phyloP scores from a whole-genome alignment of 2,888 invertebrate species.

The Charanyca ferruginea region DNA sequence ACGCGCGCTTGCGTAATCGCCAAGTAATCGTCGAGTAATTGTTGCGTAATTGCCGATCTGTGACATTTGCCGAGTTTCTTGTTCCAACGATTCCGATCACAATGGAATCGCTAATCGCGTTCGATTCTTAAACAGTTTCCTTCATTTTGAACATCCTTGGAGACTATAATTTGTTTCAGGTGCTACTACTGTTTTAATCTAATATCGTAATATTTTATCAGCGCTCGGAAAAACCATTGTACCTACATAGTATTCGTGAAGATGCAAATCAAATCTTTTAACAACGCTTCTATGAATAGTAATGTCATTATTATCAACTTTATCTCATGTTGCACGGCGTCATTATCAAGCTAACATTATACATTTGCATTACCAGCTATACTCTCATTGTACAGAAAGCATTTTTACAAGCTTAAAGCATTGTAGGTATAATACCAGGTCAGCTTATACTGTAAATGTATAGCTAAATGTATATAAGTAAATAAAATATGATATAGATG shows the following conservation, averaged over 20 bases:
- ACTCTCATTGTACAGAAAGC: background rate
- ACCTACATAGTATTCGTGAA: background rate
- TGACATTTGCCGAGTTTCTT: constrained; percentile 51
- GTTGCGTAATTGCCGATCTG: constrained; percentile 67
- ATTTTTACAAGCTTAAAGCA: background rate
- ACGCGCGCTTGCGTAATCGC: constrained; percentile 71
- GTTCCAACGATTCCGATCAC: constrained; percentile 56
- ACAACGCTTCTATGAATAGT: constrained; percentile 4
- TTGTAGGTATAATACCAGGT: background rate
- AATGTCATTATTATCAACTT: background rate
- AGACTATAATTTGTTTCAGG: constrained; percentile 12
- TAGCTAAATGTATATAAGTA: no score
- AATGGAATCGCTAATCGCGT: constrained; percentile 55
- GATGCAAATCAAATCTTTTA: constrained; percentile 9
- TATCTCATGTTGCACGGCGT: constrained; percentile 8
- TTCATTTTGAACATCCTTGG: constrained; percentile 27
- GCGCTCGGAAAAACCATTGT: background rate
- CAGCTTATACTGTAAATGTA: background rate
- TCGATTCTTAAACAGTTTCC: constrained; percentile 40
- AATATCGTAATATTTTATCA: background rate
- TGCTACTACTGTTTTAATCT: constrained; percentile 2
- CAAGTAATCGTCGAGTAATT: constrained; percentile 65
- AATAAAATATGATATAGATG: no score
- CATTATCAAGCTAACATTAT: background rate
- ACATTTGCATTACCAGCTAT: background rate